These are phyloP conservation scores for Byasa hedistus DNA, from an alignment of 2,888 invertebrate genomes.

Conservation along the genomic window DNA sequence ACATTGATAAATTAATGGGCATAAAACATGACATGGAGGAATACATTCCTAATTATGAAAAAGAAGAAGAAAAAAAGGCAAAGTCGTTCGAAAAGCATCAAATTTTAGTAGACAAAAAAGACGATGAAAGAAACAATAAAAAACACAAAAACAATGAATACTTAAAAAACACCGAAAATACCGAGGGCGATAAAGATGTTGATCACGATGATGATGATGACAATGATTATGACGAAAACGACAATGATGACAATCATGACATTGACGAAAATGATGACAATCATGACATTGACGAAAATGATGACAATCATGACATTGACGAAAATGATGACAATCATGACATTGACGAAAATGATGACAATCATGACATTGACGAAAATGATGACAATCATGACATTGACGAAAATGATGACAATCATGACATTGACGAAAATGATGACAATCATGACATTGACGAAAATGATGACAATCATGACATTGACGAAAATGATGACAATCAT, in stretches of 20 bases:
- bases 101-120: constrained; percentile 36
- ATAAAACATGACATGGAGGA: constrained; percentile 63
- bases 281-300: constrained; percentile 26
- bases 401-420: constrained; percentile 46
- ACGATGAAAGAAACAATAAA: constrained; percentile 37
- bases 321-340: constrained; percentile 12
- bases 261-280: constrained; percentile 34
- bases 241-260: constrained; percentile 36
- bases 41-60: constrained; percentile 65
- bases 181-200: constrained; percentile 38
- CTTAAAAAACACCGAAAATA: constrained; percentile 23
- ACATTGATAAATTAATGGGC: constrained; percentile 67
- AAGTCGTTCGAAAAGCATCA: constrained; percentile 32
- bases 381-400: too few species aligned
- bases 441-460: too few species aligned
- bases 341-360: too few species aligned
- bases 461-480: too few species aligned
- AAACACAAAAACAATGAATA: constrained; percentile 39
- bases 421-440: constrained; percentile 42
- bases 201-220: constrained; percentile 37
- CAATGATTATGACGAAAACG: constrained; percentile 38
- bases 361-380: too few species aligned
- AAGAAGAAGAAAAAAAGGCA: constrained; percentile 42
- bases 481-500: constrained; percentile 46
- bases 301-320: constrained; percentile 14